These are phyloP conservation scores for Dicaeum eximium DNA, from an alignment of 2,113 vertebrate genomes.

Conservation along the genomic window DNA sequence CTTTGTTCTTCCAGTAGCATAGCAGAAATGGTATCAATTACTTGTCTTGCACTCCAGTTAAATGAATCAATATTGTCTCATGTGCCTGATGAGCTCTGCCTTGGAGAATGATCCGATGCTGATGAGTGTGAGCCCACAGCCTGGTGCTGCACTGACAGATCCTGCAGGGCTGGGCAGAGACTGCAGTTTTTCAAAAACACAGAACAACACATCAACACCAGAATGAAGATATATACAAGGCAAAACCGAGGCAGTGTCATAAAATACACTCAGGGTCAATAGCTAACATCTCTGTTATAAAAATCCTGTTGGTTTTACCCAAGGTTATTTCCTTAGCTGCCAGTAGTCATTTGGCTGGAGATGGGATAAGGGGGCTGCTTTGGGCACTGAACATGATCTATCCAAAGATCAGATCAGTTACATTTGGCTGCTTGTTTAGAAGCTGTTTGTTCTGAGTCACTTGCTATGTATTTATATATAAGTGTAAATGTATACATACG, in stretches of 20 bases:
- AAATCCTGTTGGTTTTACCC: slow-evolving; percentile 34
- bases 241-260: neutral
- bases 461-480: neutral
- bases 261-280: slow-evolving; percentile 37
- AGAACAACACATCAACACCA: neutral
- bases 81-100: neutral
- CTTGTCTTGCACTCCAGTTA: neutral
- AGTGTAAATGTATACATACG: neutral
- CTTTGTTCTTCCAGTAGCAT: neutral
- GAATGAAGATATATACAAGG: slow-evolving; percentile 38
- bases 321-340: slow-evolving; percentile 53
- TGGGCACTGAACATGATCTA: neutral
- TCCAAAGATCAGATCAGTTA: neutral
- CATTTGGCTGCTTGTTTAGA: neutral
- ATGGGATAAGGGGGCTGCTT: neutral
- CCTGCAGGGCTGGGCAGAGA: neutral
- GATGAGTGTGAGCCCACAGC: neutral
- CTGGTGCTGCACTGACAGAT: neutral
- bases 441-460: neutral
- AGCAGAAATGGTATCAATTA: neutral
- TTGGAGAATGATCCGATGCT: neutral
- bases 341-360: slow-evolving; percentile 22
- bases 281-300: neutral
- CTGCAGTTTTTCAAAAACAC: neutral
- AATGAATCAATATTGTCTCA: neutral